Conservation (phyloP, 1,140 invertebrate species). For the Coptotermes formosanus region DNA sequence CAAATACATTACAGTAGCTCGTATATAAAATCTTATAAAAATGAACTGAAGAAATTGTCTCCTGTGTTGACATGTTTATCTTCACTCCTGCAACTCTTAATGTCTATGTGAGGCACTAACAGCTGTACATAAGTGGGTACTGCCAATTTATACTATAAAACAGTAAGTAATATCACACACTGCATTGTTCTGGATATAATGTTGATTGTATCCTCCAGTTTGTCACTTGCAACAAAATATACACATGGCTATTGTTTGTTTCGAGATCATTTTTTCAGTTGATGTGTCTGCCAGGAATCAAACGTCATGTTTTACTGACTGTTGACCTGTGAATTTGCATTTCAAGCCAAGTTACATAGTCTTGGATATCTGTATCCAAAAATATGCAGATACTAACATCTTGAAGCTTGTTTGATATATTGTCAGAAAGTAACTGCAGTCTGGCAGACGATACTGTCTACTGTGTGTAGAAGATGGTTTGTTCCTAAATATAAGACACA, state of each 20-base stretch:
- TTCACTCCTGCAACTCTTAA: not conserved
- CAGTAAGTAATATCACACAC: not conserved
- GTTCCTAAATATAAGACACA: not conserved
- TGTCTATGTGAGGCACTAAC: not conserved
- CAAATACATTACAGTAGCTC: constrained; percentile 11
- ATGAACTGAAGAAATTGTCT: not conserved
- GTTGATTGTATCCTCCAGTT: not conserved
- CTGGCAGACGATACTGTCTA: too few species aligned
- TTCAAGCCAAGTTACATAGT: not conserved
- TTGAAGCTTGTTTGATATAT: not conserved
- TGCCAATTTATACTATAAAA: not conserved
- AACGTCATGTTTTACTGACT: not conserved
- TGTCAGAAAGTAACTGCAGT: not conserved
- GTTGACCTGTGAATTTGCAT: not conserved
- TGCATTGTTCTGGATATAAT: not conserved
- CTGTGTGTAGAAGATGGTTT: too few species aligned
- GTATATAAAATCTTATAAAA: constrained; percentile 1
- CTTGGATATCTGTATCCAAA: not conserved
- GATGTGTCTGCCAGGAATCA: not conserved
- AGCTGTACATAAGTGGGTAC: not conserved
- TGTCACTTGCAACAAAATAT: not conserved
- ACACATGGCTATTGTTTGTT: not conserved
- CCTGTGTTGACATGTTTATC: not conserved
- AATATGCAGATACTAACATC: not conserved
- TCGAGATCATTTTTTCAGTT: not conserved